Percentiles rank a stretch among this genome's conserved stretches.
phyloP scores from a whole-genome alignment of 2,797 vertebrate species.

The Salarias fasciatus region DNA sequence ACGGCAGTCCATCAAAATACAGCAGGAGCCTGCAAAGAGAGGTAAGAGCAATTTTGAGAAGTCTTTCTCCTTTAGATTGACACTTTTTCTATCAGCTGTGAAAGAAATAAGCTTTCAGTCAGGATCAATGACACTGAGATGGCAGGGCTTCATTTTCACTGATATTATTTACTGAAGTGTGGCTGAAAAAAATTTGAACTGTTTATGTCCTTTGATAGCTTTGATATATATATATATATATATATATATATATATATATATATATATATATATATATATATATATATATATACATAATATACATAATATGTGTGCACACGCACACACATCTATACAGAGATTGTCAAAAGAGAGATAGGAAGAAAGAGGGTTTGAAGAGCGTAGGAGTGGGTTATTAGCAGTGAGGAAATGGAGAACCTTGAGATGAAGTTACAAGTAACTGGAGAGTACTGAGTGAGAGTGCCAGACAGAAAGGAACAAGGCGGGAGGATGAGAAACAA shows the following conservation, averaged over 20 bases:
- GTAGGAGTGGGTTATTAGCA: constrained; percentile 40
- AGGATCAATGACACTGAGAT: constrained; percentile 32
- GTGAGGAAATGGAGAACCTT: constrained; percentile 68
- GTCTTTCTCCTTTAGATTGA: not conserved
- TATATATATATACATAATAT: too few relatives aligned
- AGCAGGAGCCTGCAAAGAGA: not conserved
- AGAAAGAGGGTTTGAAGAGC: not conserved
- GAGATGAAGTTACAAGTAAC: constrained; percentile 75
- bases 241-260: not conserved
- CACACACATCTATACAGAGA: too few relatives aligned
- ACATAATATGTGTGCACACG: too few relatives aligned
- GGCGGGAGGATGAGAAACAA: constrained; percentile 41
- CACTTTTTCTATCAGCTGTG: constrained; percentile 25
- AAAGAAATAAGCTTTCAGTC: constrained; percentile 21
- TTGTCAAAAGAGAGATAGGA: not conserved
- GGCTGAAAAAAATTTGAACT: constrained; percentile 16
- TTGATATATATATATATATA: too few relatives aligned
- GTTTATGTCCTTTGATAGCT: constrained; percentile 18
- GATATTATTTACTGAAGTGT: constrained; percentile 23
- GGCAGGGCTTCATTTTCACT: constrained; percentile 30
- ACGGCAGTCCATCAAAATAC: constrained; percentile 20
- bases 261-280: too few relatives aligned
- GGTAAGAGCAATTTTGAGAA: constrained; percentile 6
- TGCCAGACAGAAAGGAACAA: constrained; percentile 38
- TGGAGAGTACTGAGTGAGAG: constrained; percentile 58